Conservation (phyloP, 1,140 invertebrate species). For the Rhopalosiphum maidis region DNA sequence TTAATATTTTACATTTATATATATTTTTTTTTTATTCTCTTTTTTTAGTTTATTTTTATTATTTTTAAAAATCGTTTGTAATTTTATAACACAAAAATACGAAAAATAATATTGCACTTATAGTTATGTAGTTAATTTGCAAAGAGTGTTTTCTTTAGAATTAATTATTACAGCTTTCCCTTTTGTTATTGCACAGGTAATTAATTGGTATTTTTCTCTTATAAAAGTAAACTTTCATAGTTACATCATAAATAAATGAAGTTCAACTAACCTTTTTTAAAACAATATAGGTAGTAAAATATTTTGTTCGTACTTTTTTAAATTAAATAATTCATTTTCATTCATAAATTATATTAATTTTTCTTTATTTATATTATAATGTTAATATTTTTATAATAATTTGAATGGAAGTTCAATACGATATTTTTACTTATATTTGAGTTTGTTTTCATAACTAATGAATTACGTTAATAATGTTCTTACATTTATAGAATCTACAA, state of each 20-base stretch:
- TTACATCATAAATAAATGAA: conserved; percentile 26
- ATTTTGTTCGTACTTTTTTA: not conserved
- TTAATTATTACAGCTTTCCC: conserved; percentile 4
- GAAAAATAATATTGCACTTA: not conserved
- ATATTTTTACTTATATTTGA: not conserved
- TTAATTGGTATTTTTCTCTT: not conserved
- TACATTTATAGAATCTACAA: not conserved
- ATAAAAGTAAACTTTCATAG: conserved; percentile 20
- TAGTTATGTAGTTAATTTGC: conserved; percentile 1
- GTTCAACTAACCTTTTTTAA: not conserved
- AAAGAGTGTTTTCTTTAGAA: conserved; percentile 35
- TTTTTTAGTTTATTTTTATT: not conserved
- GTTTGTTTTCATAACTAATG: not conserved
- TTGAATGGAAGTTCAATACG: not conserved
- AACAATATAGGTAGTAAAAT: conserved; percentile 6
- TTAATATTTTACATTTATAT: not conserved
- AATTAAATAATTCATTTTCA: not conserved
- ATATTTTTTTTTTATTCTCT: not conserved
- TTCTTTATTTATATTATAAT: not conserved
- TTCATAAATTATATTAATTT: not conserved
- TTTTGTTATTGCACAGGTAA: not conserved
- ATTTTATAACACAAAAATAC: not conserved
- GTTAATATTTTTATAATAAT: not conserved
- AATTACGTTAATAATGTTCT: not conserved
- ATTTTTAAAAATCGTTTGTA: not conserved